Evolutionary conservation across 2,888 invertebrate genomes (phyloP), one percentile per base, ranked within the genome.

Genomic region (Volucella bombylans): DNA sequence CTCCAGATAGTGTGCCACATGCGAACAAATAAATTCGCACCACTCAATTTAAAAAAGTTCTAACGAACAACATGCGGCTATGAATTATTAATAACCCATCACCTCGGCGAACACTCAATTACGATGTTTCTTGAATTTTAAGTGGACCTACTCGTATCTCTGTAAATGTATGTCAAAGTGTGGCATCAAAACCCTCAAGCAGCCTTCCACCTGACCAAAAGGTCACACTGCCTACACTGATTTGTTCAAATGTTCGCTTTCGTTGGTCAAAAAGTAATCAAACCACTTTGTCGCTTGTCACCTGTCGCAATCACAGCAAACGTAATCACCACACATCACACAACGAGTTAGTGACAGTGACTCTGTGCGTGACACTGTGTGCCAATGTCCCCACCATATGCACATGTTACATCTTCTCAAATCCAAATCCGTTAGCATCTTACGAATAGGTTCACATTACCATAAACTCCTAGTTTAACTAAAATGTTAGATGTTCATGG

Each of bases 401-500:
- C 10, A 45, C 8, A n/a, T 8, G 43, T 67, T 14, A 38, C 77
- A 39, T 62, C 73, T 65, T 57, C 49, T 11, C 31, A 31, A 31
- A 31, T 31, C 31, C 31, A 31, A 39, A 49, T 64, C n/a, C 47
- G 12, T 45, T 31, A 31, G 6, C 31, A 31, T 31, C 31, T 31
- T 6, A 31, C 31, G 31, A 31, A 31, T 31, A 31, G 31, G 31
- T 23, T 15, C 11, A 49, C 64, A 64, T 71, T 64, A 62, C 69
- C 78, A 64, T 69, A 62, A 31, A 23, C n/a, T 62, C 38, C 10
- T 49, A 55, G 41, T 54, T 71, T 54, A 39, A 39, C 49, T 80
- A 65, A 80, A 83, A 83, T 80, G 80, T 71, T 80, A 80, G 61
- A 83, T 67, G 80, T 45, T 15, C 59, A 80, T 57, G n/a, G 49